Evolutionary conservation across 92 coral and sea anemone genomes (phyloP).

Genomic region (Porites evermanni): DNA sequence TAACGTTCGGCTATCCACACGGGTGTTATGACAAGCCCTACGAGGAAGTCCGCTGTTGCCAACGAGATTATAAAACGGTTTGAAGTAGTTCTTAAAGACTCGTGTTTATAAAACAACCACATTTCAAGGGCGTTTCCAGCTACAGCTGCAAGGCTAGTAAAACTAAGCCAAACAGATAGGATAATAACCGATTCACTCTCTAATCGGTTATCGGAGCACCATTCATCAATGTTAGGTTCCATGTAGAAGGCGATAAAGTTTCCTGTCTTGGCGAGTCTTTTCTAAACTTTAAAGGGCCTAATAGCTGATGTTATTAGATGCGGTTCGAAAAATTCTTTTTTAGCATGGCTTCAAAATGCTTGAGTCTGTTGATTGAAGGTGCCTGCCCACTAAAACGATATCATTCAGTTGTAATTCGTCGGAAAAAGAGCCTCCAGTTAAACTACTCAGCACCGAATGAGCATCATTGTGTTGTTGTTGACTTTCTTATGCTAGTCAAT

Average conservation of each 20-base stretch:
- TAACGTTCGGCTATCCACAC: not conserved
- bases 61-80: slow-evolving; percentile 39
- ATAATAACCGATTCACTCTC: not conserved
- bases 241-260: not conserved
- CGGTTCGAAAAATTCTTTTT: too few species aligned
- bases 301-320: not conserved
- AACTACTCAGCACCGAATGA: too few species aligned
- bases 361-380: too few species aligned
- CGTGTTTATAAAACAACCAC: slow-evolving; percentile 20
- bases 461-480: too few species aligned
- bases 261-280: not conserved
- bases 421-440: too few species aligned
- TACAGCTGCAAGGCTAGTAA: slow-evolving; percentile 10
- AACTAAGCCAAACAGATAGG: slow-evolving; percentile 1
- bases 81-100: slow-evolving; percentile 36
- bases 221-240: not conserved
- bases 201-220: not conserved
- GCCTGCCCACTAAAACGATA: too few species aligned
- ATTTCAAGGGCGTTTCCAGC: slow-evolving; percentile 22
- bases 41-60: slow-evolving; percentile 41
- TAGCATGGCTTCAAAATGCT: too few species aligned
- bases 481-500: too few species aligned
- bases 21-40: slow-evolving; percentile 37
- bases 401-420: too few species aligned
- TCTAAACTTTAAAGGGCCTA: not conserved